Percentiles rank a stretch among this genome's conserved stretches.
Evolutionary conservation across 2,888 invertebrate species (phyloP).

Genomic region (Torymus auratus): DNA sequence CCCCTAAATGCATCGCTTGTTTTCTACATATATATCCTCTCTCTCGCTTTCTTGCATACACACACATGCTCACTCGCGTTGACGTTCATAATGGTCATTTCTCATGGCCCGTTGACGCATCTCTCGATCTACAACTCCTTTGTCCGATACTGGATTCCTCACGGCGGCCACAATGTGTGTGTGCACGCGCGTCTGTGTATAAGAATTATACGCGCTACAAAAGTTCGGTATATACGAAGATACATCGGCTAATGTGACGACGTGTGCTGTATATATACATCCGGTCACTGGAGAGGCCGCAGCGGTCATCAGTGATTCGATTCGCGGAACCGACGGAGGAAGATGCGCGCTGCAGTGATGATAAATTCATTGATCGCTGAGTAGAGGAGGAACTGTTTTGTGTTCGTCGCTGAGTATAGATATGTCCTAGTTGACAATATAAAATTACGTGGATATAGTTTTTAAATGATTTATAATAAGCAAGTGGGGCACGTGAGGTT

Average conservation of each 20-base stretch:
- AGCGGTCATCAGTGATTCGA: conserved; percentile 7
- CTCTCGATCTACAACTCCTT: conserved; percentile 59
- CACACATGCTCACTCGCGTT: conserved; percentile 5
- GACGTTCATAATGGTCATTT: conserved; percentile 56
- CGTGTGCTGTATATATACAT: conserved; percentile 10
- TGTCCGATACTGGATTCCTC: conserved; percentile 51
- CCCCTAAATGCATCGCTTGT: conserved; percentile 33
- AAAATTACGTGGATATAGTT: not conserved
- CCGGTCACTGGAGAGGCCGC: conserved; percentile 7
- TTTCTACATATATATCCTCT: not conserved
- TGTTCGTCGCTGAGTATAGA: too few species aligned
- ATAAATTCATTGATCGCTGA: too few species aligned
- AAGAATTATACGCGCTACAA: conserved; percentile 34
- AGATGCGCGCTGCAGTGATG: too few species aligned
- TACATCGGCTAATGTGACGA: conserved; percentile 42
- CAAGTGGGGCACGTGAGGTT: too few species aligned
- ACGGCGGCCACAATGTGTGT: conserved; percentile 6
- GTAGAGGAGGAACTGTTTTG: too few species aligned
- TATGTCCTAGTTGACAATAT: too few species aligned
- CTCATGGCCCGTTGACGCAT: conserved; percentile 55
- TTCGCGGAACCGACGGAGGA: too few species aligned
- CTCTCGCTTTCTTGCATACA: too few species aligned
- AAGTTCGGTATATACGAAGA: conserved; percentile 37
- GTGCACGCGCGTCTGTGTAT: not conserved
- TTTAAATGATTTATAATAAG: not conserved